Evolutionary conservation across 2,888 invertebrate genomes (phyloP).

Genomic region (Nomada hirtipes): DNA sequence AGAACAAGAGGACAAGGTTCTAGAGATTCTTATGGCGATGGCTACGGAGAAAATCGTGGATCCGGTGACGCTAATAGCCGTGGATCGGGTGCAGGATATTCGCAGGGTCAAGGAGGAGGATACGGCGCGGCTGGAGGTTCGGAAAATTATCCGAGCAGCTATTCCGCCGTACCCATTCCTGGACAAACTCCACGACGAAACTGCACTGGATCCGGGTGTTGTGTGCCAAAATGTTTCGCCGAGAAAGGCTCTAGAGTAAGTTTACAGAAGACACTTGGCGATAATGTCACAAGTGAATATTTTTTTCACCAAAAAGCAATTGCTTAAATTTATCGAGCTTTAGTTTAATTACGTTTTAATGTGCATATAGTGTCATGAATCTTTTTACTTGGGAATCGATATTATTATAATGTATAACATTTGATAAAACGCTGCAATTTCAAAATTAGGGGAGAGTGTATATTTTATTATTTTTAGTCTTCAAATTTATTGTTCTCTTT

Average conservation of each 20-base stretch:
- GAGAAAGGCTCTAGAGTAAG: conserved; percentile 93
- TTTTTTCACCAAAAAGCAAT: too few species aligned
- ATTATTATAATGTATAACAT: too few species aligned
- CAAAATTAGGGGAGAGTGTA: too few species aligned
- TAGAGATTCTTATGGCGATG: conserved; percentile 26
- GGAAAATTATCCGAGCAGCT: conserved; percentile 83
- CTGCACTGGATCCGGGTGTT: conserved; percentile 89
- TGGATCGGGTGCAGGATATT: conserved; percentile 27
- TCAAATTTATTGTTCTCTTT: too few species aligned
- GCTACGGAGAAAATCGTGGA: conserved; percentile 36
- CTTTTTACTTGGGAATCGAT: too few species aligned
- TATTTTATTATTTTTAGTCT: too few species aligned
- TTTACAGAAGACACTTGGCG: neutral
- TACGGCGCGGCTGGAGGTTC: conserved; percentile 60
- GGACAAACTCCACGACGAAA: conserved; percentile 86
- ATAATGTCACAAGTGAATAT: neutral
- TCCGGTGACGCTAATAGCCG: conserved; percentile 32
- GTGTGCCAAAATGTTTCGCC: conserved; percentile 94
- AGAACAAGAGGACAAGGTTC: conserved; percentile 18
- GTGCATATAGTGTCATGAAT: too few species aligned
- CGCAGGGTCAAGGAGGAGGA: conserved; percentile 46
- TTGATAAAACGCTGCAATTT: too few species aligned
- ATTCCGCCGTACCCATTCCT: conserved; percentile 85
- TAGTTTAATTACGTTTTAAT: too few species aligned
- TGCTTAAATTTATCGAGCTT: too few species aligned